phyloP scores from a whole-genome alignment of 2,888 invertebrate species.

The Macrophya annulata region DNA sequence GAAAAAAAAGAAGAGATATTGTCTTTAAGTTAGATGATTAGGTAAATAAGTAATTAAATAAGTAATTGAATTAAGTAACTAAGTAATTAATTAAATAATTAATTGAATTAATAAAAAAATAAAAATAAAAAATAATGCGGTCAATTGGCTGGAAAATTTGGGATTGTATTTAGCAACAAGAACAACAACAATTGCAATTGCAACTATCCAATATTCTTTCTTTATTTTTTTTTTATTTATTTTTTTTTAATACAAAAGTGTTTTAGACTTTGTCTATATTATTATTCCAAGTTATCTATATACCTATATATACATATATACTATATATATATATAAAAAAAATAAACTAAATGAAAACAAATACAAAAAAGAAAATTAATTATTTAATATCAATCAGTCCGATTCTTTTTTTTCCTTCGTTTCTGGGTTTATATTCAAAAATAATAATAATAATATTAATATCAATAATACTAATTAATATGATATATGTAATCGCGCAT shows the following conservation, averaged over 20 bases:
- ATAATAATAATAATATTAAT: neutral
- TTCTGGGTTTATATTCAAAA: neutral
- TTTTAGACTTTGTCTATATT: neutral
- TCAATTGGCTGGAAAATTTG: neutral
- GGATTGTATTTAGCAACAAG: neutral
- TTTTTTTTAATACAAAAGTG: neutral
- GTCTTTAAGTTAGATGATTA: neutral
- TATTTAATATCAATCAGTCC: no score
- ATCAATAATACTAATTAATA: neutral
- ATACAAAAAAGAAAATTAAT: no score
- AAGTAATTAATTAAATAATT: constrained; percentile 7
- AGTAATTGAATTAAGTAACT: neutral
- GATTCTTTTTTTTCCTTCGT: neutral
- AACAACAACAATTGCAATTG: neutral
- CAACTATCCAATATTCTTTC: constrained; percentile 5
- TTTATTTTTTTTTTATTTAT: neutral
- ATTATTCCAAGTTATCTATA: neutral
- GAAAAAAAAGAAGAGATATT: neutral
- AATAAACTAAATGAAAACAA: no score
- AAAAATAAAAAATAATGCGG: neutral
- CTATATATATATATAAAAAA: no score
- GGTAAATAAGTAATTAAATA: constrained; percentile 4
- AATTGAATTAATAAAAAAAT: neutral
- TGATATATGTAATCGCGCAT: neutral
- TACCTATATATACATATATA: neutral